These are phyloP conservation scores for Alcis repandata DNA, from an alignment of 2,888 invertebrate species.

Conservation along the genomic window DNA sequence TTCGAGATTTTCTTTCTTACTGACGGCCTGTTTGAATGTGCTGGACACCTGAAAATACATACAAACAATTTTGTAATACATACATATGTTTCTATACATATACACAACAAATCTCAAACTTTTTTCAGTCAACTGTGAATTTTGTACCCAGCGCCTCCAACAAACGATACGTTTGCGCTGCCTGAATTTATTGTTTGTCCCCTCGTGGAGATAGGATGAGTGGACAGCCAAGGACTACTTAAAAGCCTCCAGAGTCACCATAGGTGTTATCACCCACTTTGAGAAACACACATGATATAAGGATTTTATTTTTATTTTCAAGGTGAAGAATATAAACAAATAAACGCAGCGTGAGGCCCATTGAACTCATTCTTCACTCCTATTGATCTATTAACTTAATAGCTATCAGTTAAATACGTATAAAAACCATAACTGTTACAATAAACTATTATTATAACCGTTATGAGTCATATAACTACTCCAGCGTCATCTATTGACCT, in stretches of 20 bases:
- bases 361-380: background rate
- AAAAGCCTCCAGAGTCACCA: too few species aligned
- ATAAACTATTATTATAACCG: conserved; percentile 9
- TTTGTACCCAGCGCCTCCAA: too few species aligned
- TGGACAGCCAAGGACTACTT: too few species aligned
- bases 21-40: conserved; percentile 97
- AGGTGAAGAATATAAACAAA: background rate
- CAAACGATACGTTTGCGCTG: too few species aligned
- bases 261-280: too few species aligned
- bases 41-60: conserved; percentile 89
- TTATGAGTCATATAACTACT: conserved; percentile 23
- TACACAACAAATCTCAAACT: background rate
- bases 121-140: too few species aligned
- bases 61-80: background rate
- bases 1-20: conserved; percentile 96
- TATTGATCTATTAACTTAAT: conserved; percentile 20
- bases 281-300: background rate
- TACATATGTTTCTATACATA: background rate
- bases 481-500: conserved; percentile 51
- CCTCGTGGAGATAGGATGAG: too few species aligned
- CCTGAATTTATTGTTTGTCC: too few species aligned
- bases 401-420: conserved; percentile 1
- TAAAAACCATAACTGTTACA: conserved; percentile 17
- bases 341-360: background rate
- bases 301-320: background rate